These are phyloP conservation scores for Dolichallabes microphthalmus DNA, from an alignment of 2,113 vertebrate species.

Conservation along the genomic window DNA sequence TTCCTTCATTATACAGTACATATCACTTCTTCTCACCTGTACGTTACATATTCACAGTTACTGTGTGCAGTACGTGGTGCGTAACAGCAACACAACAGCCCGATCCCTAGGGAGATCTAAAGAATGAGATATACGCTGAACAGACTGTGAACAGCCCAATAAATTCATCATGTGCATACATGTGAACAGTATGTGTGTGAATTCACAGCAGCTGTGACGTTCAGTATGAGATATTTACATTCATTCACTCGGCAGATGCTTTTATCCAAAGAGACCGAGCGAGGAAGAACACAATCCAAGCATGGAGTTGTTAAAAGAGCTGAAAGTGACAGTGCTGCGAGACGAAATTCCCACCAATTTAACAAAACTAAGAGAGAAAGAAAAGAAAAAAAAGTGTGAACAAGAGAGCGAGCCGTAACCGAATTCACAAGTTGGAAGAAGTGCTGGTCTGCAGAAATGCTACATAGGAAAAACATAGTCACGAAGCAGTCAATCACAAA, in stretches of 20 bases:
- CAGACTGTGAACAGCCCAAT: conserved; percentile 23
- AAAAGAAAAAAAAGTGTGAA: neutral
- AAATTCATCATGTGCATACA: conserved; percentile 21
- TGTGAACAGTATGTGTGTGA: conserved; percentile 1
- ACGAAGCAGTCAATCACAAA: neutral
- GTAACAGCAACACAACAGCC: conserved; percentile 6
- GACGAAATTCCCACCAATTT: neutral
- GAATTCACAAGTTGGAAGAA: conserved; percentile 2
- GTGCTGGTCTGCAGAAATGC: neutral
- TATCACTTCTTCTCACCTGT: conserved; percentile 14
- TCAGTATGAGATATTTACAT: conserved; percentile 10
- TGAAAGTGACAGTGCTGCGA: neutral
- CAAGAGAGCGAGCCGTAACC: neutral
- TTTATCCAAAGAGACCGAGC: neutral
- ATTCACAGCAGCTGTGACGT: neutral
- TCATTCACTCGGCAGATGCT: conserved; percentile 2
- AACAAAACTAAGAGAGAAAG: neutral
- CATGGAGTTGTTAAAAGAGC: conserved; percentile 12
- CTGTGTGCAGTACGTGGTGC: conserved; percentile 17
- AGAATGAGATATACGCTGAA: neutral
- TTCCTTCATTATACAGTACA: conserved; percentile 14
- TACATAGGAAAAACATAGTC: too few species aligned
- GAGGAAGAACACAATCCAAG: neutral
- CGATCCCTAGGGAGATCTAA: conserved; percentile 1
- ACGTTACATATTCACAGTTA: neutral